Evolutionary conservation across 2,113 vertebrate genomes (phyloP).

Genomic region (Suncus etruscus): DNA sequence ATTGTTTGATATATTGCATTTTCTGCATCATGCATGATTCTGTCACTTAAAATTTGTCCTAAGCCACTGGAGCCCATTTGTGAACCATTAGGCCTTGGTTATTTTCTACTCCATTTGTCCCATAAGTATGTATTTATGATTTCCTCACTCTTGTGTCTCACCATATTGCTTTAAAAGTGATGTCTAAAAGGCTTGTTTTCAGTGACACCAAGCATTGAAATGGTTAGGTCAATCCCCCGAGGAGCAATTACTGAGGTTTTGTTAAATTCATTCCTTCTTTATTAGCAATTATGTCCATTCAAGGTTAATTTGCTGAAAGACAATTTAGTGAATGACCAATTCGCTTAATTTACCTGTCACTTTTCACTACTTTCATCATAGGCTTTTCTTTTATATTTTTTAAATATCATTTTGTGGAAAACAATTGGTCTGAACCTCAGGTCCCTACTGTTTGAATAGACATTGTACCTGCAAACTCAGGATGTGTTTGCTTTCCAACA

Average conservation of each 20-base stretch:
- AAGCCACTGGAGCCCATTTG: conserved; percentile 26
- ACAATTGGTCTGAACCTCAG: background rate
- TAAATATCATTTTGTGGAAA: conserved; percentile 29
- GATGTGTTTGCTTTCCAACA: accelerated
- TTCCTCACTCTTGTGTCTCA: background rate
- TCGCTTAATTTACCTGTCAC: conserved; percentile 77
- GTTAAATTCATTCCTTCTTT: conserved; percentile 66
- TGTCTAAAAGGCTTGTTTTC: conserved; percentile 74
- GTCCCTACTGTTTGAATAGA: background rate
- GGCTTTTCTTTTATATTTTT: conserved; percentile 40
- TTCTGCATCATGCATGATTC: conserved; percentile 51
- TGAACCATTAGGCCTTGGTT: background rate
- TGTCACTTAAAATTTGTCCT: conserved; percentile 57
- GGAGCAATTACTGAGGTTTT: conserved; percentile 62
- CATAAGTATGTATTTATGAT: background rate
- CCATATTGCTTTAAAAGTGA: conserved; percentile 49
- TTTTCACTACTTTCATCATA: conserved; percentile 63
- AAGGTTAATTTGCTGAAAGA: conserved; percentile 74
- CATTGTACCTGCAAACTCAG: background rate
- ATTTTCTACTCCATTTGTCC: background rate
- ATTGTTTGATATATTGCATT: conserved; percentile 21
- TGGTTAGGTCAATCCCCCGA: conserved; percentile 51
- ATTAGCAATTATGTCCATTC: conserved; percentile 70
- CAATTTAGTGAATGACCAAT: conserved; percentile 60
- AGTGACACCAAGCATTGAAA: conserved; percentile 51